Conservation (phyloP, 2,888 invertebrate genomes). For the Drosophila anomelani region DNA sequence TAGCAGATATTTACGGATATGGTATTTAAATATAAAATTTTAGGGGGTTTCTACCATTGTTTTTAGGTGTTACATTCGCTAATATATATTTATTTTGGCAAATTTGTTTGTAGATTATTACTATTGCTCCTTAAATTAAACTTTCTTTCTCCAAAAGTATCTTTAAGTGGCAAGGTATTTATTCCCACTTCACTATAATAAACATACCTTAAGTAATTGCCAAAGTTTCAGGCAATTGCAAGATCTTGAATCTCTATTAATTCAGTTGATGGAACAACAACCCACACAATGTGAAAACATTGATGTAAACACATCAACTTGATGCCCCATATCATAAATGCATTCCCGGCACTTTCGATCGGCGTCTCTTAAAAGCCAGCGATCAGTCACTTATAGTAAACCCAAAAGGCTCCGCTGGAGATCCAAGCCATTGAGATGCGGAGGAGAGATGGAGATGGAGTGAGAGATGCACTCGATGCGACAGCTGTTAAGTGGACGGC, state of each 20-base stretch:
- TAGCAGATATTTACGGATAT: background rate
- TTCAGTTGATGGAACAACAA: constrained; percentile 15
- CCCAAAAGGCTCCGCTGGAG: constrained; percentile 35
- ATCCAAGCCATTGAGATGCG: constrained; percentile 17
- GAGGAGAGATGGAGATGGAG: constrained; percentile 21
- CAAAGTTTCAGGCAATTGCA: constrained; percentile 20
- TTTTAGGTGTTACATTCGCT: too few relatives aligned
- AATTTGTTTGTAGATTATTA: background rate
- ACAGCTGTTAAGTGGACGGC: constrained; percentile 72
- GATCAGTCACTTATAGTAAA: constrained; percentile 37
- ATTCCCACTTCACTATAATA: background rate
- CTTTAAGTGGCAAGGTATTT: background rate
- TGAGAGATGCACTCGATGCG: constrained; percentile 49
- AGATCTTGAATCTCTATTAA: constrained; percentile 9
- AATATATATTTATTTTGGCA: too few relatives aligned
- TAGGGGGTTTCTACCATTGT: background rate
- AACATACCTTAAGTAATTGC: background rate
- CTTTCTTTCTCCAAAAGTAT: background rate
- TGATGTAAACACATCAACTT: constrained; percentile 23
- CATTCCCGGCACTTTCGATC: constrained; percentile 49
- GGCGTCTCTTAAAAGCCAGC: constrained; percentile 45
- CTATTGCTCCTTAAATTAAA: background rate
- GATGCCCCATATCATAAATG: constrained; percentile 42
- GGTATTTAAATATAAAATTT: background rate
- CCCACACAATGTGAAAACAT: constrained; percentile 36